phyloP scores from a whole-genome alignment of 2,113 vertebrate genomes.

The Hydrochoerus hydrochaeris region DNA sequence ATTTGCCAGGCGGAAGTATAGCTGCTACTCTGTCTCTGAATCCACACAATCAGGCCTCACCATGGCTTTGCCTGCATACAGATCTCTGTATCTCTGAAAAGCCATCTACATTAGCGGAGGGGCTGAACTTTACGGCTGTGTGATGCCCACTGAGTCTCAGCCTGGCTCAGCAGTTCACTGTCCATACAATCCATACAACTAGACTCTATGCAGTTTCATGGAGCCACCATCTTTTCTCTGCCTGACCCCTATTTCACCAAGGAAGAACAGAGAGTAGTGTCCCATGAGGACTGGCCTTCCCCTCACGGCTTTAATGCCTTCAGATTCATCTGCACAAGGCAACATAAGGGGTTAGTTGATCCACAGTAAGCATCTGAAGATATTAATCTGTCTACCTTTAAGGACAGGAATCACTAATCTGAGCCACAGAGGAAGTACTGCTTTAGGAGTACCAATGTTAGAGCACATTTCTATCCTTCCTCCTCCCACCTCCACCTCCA shows the following conservation, averaged over 20 bases:
- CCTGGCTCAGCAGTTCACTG: neutral
- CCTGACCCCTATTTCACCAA: neutral
- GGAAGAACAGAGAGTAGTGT: neutral
- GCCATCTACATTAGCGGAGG: neutral
- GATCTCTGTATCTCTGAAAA: neutral
- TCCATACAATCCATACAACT: rapidly evolving
- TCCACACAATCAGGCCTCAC: conserved; percentile 45
- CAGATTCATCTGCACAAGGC: neutral
- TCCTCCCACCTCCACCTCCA: neutral
- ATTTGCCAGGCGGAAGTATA: conserved; percentile 63
- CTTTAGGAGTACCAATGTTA: neutral
- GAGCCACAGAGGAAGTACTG: neutral
- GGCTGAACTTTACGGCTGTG: neutral
- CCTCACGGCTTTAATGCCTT: neutral
- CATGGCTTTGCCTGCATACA: neutral
- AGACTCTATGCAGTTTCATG: rapidly evolving
- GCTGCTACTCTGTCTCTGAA: neutral
- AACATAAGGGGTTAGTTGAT: neutral
- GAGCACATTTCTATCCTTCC: neutral
- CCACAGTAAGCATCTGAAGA: neutral
- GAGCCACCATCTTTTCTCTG: neutral
- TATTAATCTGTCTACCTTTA: neutral
- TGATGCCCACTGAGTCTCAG: neutral
- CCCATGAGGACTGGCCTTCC: neutral
- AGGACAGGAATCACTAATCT: neutral